Conservation (phyloP, 2,888 invertebrate species). For the Amitus sp. region DNA sequence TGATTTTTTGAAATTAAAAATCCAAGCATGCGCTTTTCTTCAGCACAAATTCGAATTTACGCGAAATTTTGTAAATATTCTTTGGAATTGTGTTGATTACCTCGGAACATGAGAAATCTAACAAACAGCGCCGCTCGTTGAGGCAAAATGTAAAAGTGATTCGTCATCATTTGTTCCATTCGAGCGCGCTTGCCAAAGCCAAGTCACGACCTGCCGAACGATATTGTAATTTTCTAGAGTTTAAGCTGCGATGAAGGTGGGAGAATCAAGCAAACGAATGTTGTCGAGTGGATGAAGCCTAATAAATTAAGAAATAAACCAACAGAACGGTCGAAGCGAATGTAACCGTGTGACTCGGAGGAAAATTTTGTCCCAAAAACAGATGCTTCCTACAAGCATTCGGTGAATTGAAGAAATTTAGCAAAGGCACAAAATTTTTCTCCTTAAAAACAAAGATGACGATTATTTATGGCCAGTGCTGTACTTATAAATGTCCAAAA, state of each 20-base stretch:
- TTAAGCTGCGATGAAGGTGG: conserved; percentile 38
- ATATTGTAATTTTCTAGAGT: conserved; percentile 26
- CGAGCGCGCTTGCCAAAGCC: conserved; percentile 45
- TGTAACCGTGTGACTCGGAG: background rate
- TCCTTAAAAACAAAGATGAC: background rate
- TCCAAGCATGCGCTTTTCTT: too few relatives aligned
- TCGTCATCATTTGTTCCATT: conserved; percentile 54
- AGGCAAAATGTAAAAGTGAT: conserved; percentile 11
- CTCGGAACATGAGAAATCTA: background rate
- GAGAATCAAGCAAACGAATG: conserved; percentile 15
- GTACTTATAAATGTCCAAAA: conserved; percentile 14
- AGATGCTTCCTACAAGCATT: too few relatives aligned
- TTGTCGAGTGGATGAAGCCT: conserved; percentile 19
- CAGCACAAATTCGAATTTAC: conserved; percentile 5
- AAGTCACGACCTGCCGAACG: conserved; percentile 42
- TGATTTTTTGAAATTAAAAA: too few relatives aligned
- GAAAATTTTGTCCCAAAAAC: background rate
- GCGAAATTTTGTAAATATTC: background rate
- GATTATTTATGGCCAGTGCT: conserved; percentile 26
- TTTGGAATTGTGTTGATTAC: too few relatives aligned
- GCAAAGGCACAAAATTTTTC: background rate
- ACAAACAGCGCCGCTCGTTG: conserved; percentile 11
- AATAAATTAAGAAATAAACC: conserved; percentile 15
- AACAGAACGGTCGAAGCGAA: background rate
- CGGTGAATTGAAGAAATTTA: too few relatives aligned